Evolutionary conservation across 1,140 invertebrate species (phyloP).

Genomic region (Zaprionus taronus): DNA sequence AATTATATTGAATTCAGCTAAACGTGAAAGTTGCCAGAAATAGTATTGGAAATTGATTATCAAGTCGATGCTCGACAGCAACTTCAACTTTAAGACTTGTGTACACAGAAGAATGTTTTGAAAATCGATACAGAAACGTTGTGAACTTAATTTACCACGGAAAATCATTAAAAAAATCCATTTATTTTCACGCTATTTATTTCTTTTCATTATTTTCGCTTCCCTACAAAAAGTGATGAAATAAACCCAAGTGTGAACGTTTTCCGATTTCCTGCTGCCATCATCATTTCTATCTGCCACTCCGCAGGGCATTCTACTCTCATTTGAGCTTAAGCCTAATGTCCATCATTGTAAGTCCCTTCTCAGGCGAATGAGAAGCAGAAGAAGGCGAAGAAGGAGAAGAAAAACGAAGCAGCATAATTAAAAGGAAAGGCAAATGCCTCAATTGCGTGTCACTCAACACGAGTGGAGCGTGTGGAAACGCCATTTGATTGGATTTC

Average conservation of each 20-base stretch:
- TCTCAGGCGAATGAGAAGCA: constrained; percentile 42
- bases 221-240: background rate
- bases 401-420: constrained; percentile 42
- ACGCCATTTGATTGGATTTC: constrained; percentile 51
- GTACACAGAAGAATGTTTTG: too few relatives aligned
- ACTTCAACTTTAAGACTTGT: background rate
- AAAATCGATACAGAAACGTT: too few relatives aligned
- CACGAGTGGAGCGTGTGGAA: constrained; percentile 35
- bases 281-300: background rate
- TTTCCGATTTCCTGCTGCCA: background rate
- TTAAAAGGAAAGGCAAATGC: constrained; percentile 44
- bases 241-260: background rate
- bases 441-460: constrained; percentile 63
- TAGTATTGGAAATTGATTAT: background rate
- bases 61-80: background rate
- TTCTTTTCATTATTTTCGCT: background rate
- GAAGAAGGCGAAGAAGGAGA: too few relatives aligned
- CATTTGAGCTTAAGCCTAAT: constrained; percentile 33
- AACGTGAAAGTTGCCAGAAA: background rate
- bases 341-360: constrained; percentile 65
- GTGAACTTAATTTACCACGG: background rate
- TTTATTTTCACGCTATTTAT: background rate
- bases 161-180: background rate
- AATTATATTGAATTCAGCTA: constrained; percentile 26
- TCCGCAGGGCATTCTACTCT: background rate